A percentile compares a stretch with the other conserved stretches of the same genome.
phyloP scores from a whole-genome alignment of 2,888 invertebrate species.

The Phalera bucephala region DNA sequence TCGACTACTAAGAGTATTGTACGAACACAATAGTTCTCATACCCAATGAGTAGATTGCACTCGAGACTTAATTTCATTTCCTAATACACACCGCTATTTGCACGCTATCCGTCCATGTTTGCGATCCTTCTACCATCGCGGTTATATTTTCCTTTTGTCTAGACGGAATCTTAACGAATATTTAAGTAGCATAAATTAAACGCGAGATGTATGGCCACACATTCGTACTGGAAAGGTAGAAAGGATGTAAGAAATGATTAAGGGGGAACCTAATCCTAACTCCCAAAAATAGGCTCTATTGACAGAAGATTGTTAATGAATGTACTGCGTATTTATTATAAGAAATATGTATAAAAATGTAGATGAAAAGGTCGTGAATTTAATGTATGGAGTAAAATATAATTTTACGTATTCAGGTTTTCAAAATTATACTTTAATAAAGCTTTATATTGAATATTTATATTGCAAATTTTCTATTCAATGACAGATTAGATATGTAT shows the following conservation, averaged over 20 bases:
- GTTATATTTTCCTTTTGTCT: conserved; percentile 81
- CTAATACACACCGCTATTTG: conserved; percentile 74
- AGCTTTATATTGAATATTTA: too few relatives aligned
- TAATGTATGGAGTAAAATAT: too few relatives aligned
- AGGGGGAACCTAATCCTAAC: too few relatives aligned
- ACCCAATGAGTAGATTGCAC: conserved; percentile 61
- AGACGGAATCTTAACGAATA: conserved; percentile 81
- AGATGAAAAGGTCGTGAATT: too few relatives aligned
- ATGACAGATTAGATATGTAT: too few relatives aligned
- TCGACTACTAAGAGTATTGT: conserved; percentile 29
- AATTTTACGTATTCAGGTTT: too few relatives aligned
- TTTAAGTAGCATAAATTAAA: conserved; percentile 61
- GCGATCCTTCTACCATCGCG: conserved; percentile 68
- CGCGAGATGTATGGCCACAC: conserved; percentile 13
- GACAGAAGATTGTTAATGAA: too few relatives aligned
- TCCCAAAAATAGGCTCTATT: too few relatives aligned
- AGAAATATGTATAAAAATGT: too few relatives aligned
- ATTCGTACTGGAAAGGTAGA: background rate
- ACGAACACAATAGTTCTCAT: conserved; percentile 40
- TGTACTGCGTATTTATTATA: too few relatives aligned
- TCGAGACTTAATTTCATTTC: conserved; percentile 78
- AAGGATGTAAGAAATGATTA: background rate
- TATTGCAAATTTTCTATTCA: too few relatives aligned
- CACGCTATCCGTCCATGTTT: conserved; percentile 70
- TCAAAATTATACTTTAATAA: too few relatives aligned